A percentile compares a stretch with the other conserved stretches of the same genome.
These are phyloP conservation scores for Dolichomitus sp. DNA, from an alignment of 2,888 invertebrate species.

Conservation along the genomic window DNA sequence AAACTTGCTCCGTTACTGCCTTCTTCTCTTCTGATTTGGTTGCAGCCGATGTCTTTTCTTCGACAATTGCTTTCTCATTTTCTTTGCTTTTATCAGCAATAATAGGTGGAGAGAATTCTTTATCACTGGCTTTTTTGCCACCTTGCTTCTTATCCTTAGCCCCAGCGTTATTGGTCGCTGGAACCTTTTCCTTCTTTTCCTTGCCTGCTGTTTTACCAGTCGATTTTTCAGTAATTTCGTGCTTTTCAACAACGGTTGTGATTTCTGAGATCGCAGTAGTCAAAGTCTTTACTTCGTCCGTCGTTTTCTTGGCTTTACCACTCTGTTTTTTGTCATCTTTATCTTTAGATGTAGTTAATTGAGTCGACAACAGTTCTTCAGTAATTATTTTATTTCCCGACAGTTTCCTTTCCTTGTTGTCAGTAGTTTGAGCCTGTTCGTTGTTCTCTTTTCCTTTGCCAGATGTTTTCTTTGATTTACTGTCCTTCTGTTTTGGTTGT, in stretches of 20 bases:
- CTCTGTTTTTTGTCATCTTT: slow-evolving; percentile 56
- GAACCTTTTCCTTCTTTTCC: slow-evolving; percentile 57
- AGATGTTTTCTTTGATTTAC: slow-evolving; percentile 50
- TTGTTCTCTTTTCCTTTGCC: slow-evolving; percentile 60
- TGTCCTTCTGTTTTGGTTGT: slow-evolving; percentile 49
- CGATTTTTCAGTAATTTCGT: slow-evolving; percentile 28
- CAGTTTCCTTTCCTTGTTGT: slow-evolving; percentile 31
- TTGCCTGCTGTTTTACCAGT: slow-evolving; percentile 56
- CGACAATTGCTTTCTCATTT: slow-evolving; percentile 8
- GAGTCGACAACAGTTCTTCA: slow-evolving; percentile 24
- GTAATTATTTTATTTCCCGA: slow-evolving; percentile 25
- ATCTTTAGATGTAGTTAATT: slow-evolving; percentile 49
- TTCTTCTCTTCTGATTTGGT: slow-evolving; percentile 18
- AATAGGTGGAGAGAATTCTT: neutral
- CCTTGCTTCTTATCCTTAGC: slow-evolving; percentile 68
- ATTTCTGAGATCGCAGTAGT: neutral
- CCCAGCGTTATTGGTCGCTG: slow-evolving; percentile 66
- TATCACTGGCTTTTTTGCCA: slow-evolving; percentile 71
- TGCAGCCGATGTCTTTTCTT: slow-evolving; percentile 6
- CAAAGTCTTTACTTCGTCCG: slow-evolving; percentile 30
- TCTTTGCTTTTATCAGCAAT: slow-evolving; percentile 10
- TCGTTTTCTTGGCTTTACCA: slow-evolving; percentile 33
- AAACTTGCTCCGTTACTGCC: neutral
- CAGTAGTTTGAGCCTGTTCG: slow-evolving; percentile 39
- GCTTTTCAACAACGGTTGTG: neutral